Evolutionary conservation across 2,113 vertebrate species (phyloP).

Genomic region (Sceloporus tristichus): DNA sequence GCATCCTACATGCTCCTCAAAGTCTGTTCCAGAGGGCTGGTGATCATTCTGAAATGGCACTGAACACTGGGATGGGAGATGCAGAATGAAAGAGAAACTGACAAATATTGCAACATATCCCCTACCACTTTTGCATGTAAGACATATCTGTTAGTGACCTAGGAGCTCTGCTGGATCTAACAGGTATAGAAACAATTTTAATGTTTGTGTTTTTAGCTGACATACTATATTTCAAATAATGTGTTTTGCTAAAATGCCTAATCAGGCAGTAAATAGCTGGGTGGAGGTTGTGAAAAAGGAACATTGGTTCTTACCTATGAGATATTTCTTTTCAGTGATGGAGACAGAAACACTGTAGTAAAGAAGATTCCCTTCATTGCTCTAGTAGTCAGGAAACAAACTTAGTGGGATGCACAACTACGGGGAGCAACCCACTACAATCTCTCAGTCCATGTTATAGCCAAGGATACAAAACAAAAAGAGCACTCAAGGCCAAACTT

Average conservation of each 20-base stretch:
- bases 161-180: too few relatives aligned
- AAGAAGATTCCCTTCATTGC: too few relatives aligned
- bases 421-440: too few relatives aligned
- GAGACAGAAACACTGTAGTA: too few relatives aligned
- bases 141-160: neutral
- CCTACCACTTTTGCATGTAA: neutral
- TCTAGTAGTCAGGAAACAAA: too few relatives aligned
- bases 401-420: too few relatives aligned
- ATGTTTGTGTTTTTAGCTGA: constrained; percentile 31
- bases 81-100: neutral
- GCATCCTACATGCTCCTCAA: neutral
- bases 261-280: neutral
- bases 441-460: too few relatives aligned
- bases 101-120: neutral
- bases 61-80: neutral
- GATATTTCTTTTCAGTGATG: too few relatives aligned
- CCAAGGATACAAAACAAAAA: too few relatives aligned
- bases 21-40: neutral
- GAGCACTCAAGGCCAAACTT: too few relatives aligned
- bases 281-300: too few relatives aligned
- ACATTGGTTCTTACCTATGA: too few relatives aligned
- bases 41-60: neutral
- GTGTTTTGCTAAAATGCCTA: neutral
- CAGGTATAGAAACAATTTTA: neutral
- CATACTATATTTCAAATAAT: neutral